These are phyloP conservation scores for Acromyrmex charruanus DNA, from an alignment of 1,140 invertebrate genomes.

Conservation along the genomic window DNA sequence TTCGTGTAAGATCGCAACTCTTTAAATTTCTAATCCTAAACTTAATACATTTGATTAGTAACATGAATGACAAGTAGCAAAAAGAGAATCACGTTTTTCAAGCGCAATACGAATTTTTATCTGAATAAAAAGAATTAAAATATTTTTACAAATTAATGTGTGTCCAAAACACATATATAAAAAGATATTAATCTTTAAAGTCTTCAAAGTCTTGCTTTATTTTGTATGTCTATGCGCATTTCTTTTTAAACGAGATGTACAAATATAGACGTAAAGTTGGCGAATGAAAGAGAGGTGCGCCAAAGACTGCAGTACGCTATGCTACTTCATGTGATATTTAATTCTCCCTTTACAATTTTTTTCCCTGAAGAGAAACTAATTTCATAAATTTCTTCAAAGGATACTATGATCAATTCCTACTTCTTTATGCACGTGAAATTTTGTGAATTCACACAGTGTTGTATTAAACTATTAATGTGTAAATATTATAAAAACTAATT, in stretches of 20 bases:
- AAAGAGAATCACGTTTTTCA: background rate
- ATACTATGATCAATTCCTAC: constrained; percentile 25
- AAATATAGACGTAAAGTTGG: constrained; percentile 12
- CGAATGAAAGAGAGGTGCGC: constrained; percentile 8
- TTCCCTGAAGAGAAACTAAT: background rate
- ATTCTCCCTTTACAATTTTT: background rate
- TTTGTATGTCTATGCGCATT: constrained; percentile 10
- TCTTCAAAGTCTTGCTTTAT: background rate
- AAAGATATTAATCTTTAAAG: background rate
- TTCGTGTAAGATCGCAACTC: background rate
- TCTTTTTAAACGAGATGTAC: constrained; percentile 28
- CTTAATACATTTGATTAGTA: background rate
- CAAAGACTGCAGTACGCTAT: background rate
- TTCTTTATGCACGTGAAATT: constrained; percentile 22
- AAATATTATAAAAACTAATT: constrained; percentile 47
- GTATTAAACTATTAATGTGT: constrained; percentile 44
- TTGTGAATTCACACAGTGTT: constrained; percentile 19
- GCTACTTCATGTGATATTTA: constrained; percentile 1
- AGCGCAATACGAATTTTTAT: background rate
- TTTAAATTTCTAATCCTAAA: constrained; percentile 14
- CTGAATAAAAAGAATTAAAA: background rate
- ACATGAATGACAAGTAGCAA: background rate
- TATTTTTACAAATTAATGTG: constrained; percentile 29
- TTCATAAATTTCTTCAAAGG: constrained; percentile 4
- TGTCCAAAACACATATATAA: background rate